A percentile compares a stretch with the other conserved stretches of the same genome.
These are phyloP conservation scores for Notospermus geniculatus DNA, from an alignment of 1,140 invertebrate species.

Conservation along the genomic window DNA sequence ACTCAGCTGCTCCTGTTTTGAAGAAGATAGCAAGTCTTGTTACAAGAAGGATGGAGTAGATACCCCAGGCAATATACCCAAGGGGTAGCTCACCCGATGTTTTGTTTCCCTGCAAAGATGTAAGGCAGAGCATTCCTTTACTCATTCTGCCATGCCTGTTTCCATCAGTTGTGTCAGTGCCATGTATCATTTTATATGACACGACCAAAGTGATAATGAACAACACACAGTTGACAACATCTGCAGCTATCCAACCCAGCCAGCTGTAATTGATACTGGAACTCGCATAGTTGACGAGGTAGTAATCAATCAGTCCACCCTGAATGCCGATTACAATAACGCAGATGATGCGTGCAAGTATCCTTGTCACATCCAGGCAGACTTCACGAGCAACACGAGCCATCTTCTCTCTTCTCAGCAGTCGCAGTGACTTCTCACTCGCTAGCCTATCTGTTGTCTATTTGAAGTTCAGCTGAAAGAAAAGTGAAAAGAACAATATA, in stretches of 20 bases:
- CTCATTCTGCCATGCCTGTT: neutral
- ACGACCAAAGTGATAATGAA: neutral
- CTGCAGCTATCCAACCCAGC: neutral
- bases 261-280: slow-evolving; percentile 1
- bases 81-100: slow-evolving; percentile 53
- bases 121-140: too few relatives aligned
- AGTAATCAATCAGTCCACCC: neutral
- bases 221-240: neutral
- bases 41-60: slow-evolving; percentile 58
- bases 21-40: slow-evolving; percentile 61
- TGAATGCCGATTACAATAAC: neutral
- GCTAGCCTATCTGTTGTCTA: too few relatives aligned
- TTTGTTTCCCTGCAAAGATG: neutral
- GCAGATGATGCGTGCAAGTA: neutral
- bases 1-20: slow-evolving; percentile 48
- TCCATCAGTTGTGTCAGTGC: too few relatives aligned
- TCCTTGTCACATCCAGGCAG: neutral
- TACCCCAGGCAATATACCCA: slow-evolving; percentile 61
- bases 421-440: too few relatives aligned
- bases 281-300: slow-evolving; percentile 2
- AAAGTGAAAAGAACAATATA: too few relatives aligned
- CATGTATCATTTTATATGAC: neutral
- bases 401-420: too few relatives aligned
- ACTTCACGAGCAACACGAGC: too few relatives aligned
- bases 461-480: too few relatives aligned